Evolutionary conservation across 92 coral and sea anemone genomes (phyloP).

Genomic region (Paragorgia papillata): DNA sequence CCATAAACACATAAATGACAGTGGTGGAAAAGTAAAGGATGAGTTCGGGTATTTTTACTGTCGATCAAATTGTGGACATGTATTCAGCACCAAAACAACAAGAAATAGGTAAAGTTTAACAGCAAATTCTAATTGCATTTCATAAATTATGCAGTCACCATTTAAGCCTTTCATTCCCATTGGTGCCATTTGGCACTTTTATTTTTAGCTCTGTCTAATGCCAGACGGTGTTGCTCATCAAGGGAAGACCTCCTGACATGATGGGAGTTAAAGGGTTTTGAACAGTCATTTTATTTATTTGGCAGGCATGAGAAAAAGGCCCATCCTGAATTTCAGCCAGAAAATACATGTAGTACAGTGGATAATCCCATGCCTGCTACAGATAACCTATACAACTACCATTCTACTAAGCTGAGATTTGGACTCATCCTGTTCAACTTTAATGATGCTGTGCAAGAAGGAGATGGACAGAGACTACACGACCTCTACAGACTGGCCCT

Average conservation of each 20-base stretch:
- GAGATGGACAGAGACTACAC: conserved; percentile 62
- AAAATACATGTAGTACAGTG: background rate
- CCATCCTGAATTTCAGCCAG: conserved; percentile 46
- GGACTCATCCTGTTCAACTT: conserved; percentile 59
- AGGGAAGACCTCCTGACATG: too few relatives aligned
- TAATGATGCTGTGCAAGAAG: conserved; percentile 65
- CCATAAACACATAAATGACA: conserved; percentile 43
- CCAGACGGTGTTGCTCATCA: too few relatives aligned
- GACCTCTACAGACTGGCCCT: conserved; percentile 57
- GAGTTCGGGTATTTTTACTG: conserved; percentile 63
- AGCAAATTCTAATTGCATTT: background rate
- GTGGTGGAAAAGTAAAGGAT: conserved; percentile 49
- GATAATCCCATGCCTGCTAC: background rate
- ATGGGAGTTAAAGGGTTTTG: background rate
- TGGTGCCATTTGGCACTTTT: too few relatives aligned
- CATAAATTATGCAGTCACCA: background rate
- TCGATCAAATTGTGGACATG: conserved; percentile 55
- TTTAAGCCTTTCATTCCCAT: background rate
- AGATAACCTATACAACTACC: conserved; percentile 67
- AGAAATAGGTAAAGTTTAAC: conserved; percentile 47
- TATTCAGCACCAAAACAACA: conserved; percentile 50
- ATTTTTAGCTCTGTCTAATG: too few relatives aligned
- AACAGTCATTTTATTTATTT: background rate
- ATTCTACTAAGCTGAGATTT: conserved; percentile 62
- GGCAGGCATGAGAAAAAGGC: conserved; percentile 34